Percentiles rank a stretch among this genome's conserved stretches.
Evolutionary conservation across 2,797 vertebrate species (phyloP).

Genomic region (Cygnus olor): DNA sequence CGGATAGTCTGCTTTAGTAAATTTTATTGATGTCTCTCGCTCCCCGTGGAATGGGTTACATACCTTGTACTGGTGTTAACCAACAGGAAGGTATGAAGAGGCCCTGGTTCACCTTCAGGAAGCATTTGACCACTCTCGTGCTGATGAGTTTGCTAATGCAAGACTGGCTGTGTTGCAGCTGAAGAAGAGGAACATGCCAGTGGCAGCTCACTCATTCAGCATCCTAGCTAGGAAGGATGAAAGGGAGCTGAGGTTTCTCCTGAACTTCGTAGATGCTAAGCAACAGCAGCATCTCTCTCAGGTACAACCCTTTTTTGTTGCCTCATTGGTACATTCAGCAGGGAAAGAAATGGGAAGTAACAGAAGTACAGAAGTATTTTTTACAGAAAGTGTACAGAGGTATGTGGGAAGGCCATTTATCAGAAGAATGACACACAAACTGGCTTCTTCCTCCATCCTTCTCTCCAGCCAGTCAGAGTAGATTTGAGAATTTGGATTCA

Average conservation of each 20-base stretch:
- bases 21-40: not conserved
- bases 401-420: not conserved
- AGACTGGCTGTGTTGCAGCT: constrained; percentile 86
- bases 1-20: not conserved
- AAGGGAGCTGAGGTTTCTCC: constrained; percentile 80
- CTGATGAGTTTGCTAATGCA: constrained; percentile 80
- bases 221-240: constrained; percentile 82
- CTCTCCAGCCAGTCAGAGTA: not conserved
- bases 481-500: not conserved
- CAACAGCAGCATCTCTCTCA: constrained; percentile 82
- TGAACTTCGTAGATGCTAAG: constrained; percentile 81
- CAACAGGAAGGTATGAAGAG: constrained; percentile 82
- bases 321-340: not conserved
- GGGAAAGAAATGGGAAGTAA: not conserved
- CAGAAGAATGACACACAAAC: not conserved
- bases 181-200: constrained; percentile 78
- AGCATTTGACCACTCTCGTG: constrained; percentile 79
- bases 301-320: constrained; percentile 72
- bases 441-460: not conserved
- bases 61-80: constrained; percentile 22
- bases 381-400: not conserved
- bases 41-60: not conserved
- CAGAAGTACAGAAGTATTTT: too few relatives aligned
- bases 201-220: constrained; percentile 81
- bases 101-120: constrained; percentile 82